Evolutionary conservation across 2,888 invertebrate genomes (phyloP).

Genomic region (Leucophenga maculata): DNA sequence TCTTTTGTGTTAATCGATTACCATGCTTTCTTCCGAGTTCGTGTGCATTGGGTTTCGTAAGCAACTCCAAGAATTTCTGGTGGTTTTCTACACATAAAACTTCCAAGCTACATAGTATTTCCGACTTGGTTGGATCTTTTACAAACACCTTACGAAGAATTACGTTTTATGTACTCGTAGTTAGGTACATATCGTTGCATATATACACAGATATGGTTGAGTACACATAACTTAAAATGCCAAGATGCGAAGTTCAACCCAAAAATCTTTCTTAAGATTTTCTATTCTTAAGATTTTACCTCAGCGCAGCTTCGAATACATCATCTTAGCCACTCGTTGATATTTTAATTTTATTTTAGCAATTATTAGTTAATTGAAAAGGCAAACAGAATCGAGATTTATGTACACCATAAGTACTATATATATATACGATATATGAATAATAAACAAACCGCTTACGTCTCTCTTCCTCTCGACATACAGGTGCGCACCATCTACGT

Average conservation of each 20-base stretch:
- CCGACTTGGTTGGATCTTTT: too few species aligned
- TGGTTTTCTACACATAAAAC: too few species aligned
- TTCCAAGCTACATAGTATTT: too few species aligned
- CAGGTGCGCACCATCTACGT: constrained; percentile 82
- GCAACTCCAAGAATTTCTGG: too few species aligned
- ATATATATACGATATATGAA: not conserved
- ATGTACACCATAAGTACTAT: not conserved
- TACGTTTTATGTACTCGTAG: too few species aligned
- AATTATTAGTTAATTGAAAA: not conserved
- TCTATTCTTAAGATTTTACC: not conserved
- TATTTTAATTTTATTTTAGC: constrained; percentile 1
- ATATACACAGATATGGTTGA: too few species aligned
- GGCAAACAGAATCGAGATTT: not conserved
- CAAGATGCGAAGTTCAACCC: not conserved
- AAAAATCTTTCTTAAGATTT: not conserved
- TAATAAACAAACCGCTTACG: too few species aligned
- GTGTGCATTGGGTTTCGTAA: too few species aligned
- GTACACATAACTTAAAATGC: not conserved
- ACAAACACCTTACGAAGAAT: too few species aligned
- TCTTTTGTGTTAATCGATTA: too few species aligned
- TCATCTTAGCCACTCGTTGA: not conserved
- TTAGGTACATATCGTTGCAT: too few species aligned
- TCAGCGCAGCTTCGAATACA: not conserved
- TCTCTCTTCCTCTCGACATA: not conserved
- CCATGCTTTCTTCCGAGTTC: too few species aligned